Conservation (phyloP, 2,113 vertebrate species). For the Plecturocebus donacophilus region DNA sequence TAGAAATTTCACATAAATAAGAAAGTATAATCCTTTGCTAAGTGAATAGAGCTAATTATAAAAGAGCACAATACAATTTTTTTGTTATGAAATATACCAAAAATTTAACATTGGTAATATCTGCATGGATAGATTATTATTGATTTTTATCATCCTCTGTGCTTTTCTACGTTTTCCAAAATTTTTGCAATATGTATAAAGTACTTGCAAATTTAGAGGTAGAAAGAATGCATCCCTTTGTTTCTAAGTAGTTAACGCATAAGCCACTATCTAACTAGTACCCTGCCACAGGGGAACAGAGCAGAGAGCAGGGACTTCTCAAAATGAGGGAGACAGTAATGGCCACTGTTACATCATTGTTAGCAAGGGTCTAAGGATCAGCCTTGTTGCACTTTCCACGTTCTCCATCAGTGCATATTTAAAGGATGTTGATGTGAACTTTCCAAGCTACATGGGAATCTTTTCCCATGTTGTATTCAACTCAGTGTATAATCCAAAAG, state of each 20-base stretch:
- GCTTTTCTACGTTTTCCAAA: background rate
- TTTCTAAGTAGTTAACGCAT: background rate
- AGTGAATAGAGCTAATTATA: background rate
- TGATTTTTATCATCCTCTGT: constrained; percentile 30
- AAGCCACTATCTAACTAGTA: background rate
- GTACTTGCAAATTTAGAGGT: background rate
- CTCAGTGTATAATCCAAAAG: background rate
- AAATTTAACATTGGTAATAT: background rate
- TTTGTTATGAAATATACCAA: background rate
- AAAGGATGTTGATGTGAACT: background rate
- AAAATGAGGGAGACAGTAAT: background rate
- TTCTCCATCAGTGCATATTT: background rate
- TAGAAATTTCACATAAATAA: background rate
- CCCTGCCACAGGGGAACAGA: background rate
- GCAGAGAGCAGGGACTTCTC: background rate
- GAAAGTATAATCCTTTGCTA: background rate
- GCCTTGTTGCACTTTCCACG: background rate
- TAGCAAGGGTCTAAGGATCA: background rate
- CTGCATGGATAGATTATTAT: background rate
- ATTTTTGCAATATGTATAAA: background rate
- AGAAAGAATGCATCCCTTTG: background rate
- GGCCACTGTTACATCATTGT: background rate
- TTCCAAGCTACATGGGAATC: background rate
- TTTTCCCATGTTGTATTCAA: background rate
- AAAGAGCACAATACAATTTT: background rate